Percentiles rank a stretch among this genome's conserved stretches.
Conservation (phyloP, 2,888 invertebrate species). For the Ectemnius continuus region DNA sequence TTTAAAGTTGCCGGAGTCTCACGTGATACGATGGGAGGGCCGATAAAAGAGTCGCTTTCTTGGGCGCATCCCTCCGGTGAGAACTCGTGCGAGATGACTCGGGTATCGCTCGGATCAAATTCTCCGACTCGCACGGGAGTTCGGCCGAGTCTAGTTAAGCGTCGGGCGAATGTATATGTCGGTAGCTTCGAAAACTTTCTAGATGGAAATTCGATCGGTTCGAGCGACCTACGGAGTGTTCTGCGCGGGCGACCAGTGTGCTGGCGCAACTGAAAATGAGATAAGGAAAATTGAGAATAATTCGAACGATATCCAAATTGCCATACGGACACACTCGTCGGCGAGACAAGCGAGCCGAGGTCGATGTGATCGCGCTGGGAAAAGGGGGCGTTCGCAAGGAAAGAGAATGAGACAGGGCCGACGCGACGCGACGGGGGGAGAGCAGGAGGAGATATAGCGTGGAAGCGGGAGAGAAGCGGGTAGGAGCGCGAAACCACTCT, state of each 20-base stretch:
- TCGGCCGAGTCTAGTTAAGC: constrained; percentile 36
- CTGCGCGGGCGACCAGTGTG: constrained; percentile 36
- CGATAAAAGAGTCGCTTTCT: constrained; percentile 1
- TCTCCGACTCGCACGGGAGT: constrained; percentile 8
- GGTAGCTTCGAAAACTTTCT: constrained; percentile 39
- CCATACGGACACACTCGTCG: constrained; percentile 67
- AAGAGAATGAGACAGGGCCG: constrained; percentile 26
- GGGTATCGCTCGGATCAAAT: constrained; percentile 23
- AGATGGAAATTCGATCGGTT: constrained; percentile 60
- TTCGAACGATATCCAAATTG: constrained; percentile 72
- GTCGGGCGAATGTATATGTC: background rate
- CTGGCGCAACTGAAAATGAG: constrained; percentile 55
- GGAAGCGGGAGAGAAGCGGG: constrained; percentile 37
- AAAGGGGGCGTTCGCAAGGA: constrained; percentile 22
- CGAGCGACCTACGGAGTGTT: constrained; percentile 29
- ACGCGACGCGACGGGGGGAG: no score
- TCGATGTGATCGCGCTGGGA: constrained; percentile 62
- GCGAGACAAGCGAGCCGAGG: constrained; percentile 7
- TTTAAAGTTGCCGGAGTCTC: background rate
- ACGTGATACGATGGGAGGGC: background rate
- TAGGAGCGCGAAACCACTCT: constrained; percentile 73
- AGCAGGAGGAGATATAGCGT: constrained; percentile 25
- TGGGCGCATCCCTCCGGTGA: background rate
- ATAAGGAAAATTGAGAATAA: constrained; percentile 75
- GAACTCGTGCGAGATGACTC: constrained; percentile 5